Base-by-base conservation (phyloP, 1,140 invertebrate species). In the Onthophagus taurus region DNA sequence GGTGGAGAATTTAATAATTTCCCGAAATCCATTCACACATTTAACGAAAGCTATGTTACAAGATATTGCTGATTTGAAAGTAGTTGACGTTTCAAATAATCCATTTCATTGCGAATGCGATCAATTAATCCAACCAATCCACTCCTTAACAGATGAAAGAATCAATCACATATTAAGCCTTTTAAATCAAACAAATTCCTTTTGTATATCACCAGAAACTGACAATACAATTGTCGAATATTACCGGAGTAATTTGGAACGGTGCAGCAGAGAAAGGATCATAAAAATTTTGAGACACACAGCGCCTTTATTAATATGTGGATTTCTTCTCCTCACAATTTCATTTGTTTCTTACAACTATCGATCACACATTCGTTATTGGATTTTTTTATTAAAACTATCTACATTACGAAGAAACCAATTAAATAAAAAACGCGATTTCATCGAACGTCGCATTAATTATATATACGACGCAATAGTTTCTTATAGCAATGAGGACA, bases 381-480 rank as follows among this genome's bases (percentile, higher is more conserved):
- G 70, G 70, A 51, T 72, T 34, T 76, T 75, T 45, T 48, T 75
- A 35, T 62, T 65, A 3, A 19, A 20, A 19, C 19, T 43, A 30
- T 37, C 16, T 23, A 19, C 39, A 3, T 35, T 21, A 8, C 21
- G 38, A 33, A 35, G 35, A 16, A 33, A 39, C 16, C 33, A 47
- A 33, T 21, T 45, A 13, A 23, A n/a, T 50, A 11, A 61, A 50
- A 42, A 33, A 53, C 8, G 45, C 50, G 12, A 26, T 12, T 39
- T 44, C 42, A 13, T 31, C 35, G 16, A 51, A 51, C 14, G 38
- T 11, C 48, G 50, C 4, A 61, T 48, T 1, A 52, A 58, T 16
- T 77, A 71, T 41, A 64, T 65, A 36, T 82, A 74, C 51, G 80
- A 82, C 49, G 78, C 77, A 1, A 81, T 81, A 52, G 70, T 82